phyloP scores from a whole-genome alignment of 2,888 invertebrate genomes.

The Ichneumoninae sp. region DNA sequence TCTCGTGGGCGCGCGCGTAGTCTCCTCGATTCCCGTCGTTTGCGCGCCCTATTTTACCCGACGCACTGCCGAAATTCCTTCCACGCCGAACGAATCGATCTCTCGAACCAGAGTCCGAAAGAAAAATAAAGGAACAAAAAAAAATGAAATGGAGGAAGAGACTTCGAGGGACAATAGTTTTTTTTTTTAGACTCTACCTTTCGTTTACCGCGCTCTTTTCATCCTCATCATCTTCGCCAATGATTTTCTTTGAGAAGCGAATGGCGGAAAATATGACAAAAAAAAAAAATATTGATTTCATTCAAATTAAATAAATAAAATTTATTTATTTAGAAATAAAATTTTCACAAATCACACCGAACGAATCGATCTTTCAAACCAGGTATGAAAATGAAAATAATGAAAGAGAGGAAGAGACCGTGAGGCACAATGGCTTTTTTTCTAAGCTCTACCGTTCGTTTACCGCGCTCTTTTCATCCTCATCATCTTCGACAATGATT shows the following conservation, averaged over 20 bases:
- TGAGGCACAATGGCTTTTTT: slow-evolving; percentile 41
- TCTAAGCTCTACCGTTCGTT: slow-evolving; percentile 2
- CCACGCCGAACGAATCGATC: slow-evolving; percentile 32
- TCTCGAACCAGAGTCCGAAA: slow-evolving; percentile 22
- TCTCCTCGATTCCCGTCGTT: slow-evolving; percentile 47
- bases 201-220: slow-evolving; percentile 28
- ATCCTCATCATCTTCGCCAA: slow-evolving; percentile 46
- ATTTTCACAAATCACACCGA: too few species aligned
- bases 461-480: slow-evolving; percentile 35
- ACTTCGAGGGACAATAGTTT: slow-evolving; percentile 47
- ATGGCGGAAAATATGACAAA: slow-evolving; percentile 47
- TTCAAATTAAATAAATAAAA: too few species aligned
- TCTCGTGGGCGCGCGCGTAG: slow-evolving; percentile 67
- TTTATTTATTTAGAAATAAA: too few species aligned
- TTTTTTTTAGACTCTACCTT: slow-evolving; percentile 1
- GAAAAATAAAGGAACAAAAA: slow-evolving; percentile 26
- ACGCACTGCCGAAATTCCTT: slow-evolving; percentile 43
- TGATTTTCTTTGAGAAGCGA: slow-evolving; percentile 28
- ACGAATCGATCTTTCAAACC: slow-evolving; percentile 32
- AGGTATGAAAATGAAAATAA: slow-evolving; percentile 18
- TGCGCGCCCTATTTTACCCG: slow-evolving; percentile 19
- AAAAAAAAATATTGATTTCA: too few species aligned
- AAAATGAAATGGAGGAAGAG: slow-evolving; percentile 37
- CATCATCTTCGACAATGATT: slow-evolving; percentile 47
- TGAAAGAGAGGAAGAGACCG: slow-evolving; percentile 35